Conservation (phyloP, 2,888 invertebrate species). For the Acheta domesticus region DNA sequence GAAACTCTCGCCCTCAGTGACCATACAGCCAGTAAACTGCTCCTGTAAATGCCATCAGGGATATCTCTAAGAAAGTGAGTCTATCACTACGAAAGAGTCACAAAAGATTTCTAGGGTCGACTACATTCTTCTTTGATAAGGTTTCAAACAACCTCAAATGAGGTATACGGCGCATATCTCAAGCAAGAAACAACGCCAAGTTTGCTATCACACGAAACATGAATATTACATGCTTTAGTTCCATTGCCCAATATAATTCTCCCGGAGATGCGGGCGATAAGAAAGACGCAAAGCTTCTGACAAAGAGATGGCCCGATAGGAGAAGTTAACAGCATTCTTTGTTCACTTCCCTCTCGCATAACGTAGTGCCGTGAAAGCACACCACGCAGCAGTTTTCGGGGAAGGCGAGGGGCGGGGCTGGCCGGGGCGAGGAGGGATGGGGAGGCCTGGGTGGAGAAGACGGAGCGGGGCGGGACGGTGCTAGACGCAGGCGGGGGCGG, state of each 20-base stretch:
- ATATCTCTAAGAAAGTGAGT: background rate
- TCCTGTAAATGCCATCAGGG: background rate
- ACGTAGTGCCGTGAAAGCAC: background rate
- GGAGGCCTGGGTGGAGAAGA: no score
- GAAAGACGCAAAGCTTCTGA: slow-evolving; percentile 18
- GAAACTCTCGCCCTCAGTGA: no score
- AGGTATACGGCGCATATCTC: background rate
- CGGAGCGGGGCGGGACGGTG: no score
- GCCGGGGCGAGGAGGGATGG: background rate
- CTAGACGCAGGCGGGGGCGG: no score
- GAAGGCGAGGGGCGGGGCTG: background rate
- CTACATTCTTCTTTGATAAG: background rate
- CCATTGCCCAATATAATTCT: slow-evolving; percentile 18
- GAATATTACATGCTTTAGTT: slow-evolving; percentile 11
- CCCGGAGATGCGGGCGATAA: background rate
- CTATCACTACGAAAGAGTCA: background rate
- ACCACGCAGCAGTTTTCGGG: background rate
- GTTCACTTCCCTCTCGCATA: slow-evolving; percentile 18
- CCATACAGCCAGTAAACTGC: no score
- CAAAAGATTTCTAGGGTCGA: background rate
- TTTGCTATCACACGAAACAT: background rate
- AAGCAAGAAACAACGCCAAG: background rate
- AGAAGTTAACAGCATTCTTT: slow-evolving; percentile 6
- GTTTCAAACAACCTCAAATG: background rate
- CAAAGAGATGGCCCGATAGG: slow-evolving; percentile 4